A percentile compares a stretch with the other conserved stretches of the same genome.
phyloP scores from a whole-genome alignment of 2,113 vertebrate genomes.

The Chloropsis hardwickii region DNA sequence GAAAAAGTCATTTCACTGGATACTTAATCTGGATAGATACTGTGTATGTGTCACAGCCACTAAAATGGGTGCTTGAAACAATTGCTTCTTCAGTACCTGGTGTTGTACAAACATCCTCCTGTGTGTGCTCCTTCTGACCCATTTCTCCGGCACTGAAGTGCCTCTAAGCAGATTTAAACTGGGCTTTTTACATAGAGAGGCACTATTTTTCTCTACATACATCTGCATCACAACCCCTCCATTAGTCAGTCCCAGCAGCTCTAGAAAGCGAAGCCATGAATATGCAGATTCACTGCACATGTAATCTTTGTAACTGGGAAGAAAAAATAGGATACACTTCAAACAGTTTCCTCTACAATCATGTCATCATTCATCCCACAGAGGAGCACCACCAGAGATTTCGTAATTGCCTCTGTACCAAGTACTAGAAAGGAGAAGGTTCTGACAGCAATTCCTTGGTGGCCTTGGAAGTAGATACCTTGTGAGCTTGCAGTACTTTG shows the following conservation, averaged over 20 bases:
- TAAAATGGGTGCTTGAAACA: not conserved
- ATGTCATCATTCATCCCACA: not conserved
- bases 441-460: not conserved
- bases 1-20: not conserved
- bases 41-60: not conserved
- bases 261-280: not conserved
- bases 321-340: not conserved
- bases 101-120: not conserved
- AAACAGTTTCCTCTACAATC: not conserved
- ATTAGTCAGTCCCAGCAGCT: not conserved
- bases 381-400: not conserved
- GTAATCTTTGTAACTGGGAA: not conserved
- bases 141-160: not conserved
- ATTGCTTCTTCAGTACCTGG: not conserved
- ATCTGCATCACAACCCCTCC: not conserved
- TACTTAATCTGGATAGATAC: not conserved
- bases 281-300: not conserved
- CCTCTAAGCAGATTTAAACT: not conserved
- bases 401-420: not conserved
- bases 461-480: not conserved
- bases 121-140: not conserved
- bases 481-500: not conserved
- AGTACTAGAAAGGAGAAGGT: not conserved
- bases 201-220: not conserved
- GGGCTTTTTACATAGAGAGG: not conserved